A percentile compares a stretch with the other conserved stretches of the same genome.
These are phyloP conservation scores for Umimayanthus chanpuru DNA, from an alignment of 92 coral and sea anemone species.

Conservation along the genomic window DNA sequence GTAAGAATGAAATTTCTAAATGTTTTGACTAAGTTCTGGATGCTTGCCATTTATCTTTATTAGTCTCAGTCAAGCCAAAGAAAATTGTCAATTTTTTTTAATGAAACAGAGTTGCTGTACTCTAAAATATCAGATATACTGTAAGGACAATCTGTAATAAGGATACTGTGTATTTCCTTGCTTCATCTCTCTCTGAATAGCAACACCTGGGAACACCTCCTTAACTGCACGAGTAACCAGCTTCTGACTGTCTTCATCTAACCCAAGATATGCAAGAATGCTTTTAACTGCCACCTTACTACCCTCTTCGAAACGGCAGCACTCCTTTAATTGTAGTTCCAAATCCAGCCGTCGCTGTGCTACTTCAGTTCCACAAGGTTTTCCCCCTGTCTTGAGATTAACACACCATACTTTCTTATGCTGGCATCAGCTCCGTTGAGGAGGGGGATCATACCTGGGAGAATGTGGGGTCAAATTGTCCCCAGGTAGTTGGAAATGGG, in stretches of 20 bases:
- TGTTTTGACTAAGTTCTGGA: no score
- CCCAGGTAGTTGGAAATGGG: no score
- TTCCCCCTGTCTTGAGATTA: constrained; percentile 37
- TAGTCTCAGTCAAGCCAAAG: no score
- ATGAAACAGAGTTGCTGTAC: no score
- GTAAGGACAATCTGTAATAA: neutral
- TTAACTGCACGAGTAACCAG: constrained; percentile 53
- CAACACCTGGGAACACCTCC: constrained; percentile 47
- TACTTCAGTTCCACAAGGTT: constrained; percentile 46
- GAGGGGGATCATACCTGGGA: no score
- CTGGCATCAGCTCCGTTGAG: no score
- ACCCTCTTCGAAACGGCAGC: constrained; percentile 36
- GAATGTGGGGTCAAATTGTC: no score
- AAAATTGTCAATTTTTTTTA: no score
- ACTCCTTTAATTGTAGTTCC: constrained; percentile 28
- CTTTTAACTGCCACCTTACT: constrained; percentile 18
- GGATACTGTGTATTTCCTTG: constrained; percentile 50
- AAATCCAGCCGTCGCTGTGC: constrained; percentile 17
- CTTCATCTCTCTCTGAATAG: constrained; percentile 32
- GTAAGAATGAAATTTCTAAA: no score
- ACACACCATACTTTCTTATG: no score
- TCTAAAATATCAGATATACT: no score
- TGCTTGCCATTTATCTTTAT: no score
- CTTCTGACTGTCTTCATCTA: constrained; percentile 25
- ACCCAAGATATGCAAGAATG: constrained; percentile 35